Base-by-base conservation (phyloP, 2,113 vertebrate species). In the Cavia aperea region DNA sequence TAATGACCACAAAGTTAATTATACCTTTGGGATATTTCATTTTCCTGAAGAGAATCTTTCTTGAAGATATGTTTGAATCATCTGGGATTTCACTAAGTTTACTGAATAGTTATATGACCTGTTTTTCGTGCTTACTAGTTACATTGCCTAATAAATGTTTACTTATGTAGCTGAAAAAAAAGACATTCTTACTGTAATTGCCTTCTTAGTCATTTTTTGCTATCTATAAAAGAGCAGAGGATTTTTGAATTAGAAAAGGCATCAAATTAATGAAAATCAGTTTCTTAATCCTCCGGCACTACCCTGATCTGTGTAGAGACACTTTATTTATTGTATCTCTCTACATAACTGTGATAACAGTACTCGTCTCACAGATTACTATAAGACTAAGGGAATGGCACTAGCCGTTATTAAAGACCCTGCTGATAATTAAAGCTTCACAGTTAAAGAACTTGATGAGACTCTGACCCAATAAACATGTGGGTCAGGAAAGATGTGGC, bases 81-180 rank as follows among this genome's bases (percentile, higher is more conserved):
- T 66, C 24, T 92, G 81, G 70, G 31, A 88, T 87, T 88, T 73
- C 19, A 58, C 56, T 58, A 18, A 58, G 56, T 58, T 58, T 58
- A 46, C n/a, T 56, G 36, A 51, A 13, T 58, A 58, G 16, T 5
- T 60, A 33, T 56, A 49, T 84, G 39, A 77, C 39, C 36, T 51
- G 29, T 65, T 78, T 93, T 77, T 77, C 77, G 24, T 84, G 56
- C 21, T 82, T 81, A 73, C 79, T 86, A 54, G 63, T 77, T 60
- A 70, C 79, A 86, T 94, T 81, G 73, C 82, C 86, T 75, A 94
- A 88, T 93, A 95, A 93, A 92, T 39, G 9, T 86, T 86, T 68
- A 85, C 7, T 51, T 84, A 15, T 14, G 12, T 43, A 31, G 51
- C 33, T 79, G 63, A 43, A 23, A 5, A 21, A 58, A 83, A 83